A percentile compares a stretch with the other conserved stretches of the same genome.
These are phyloP conservation scores for Plebejus melissa DNA, from an alignment of 2,888 invertebrate species.

Conservation along the genomic window DNA sequence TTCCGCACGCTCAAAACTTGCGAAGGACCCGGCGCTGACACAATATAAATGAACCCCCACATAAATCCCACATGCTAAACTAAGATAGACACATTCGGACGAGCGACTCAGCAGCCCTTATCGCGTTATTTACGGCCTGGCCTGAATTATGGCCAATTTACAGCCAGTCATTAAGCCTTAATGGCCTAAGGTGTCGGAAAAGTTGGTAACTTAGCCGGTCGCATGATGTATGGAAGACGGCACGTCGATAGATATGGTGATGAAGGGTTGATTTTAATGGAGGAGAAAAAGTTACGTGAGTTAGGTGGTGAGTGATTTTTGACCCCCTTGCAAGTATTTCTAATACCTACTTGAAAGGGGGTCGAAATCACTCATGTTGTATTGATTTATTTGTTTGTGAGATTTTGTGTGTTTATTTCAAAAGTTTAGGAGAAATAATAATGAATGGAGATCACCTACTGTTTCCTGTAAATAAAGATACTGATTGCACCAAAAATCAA, in stretches of 20 bases:
- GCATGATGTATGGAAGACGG: constrained; percentile 43
- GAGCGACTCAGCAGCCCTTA: constrained; percentile 76
- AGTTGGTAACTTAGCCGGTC: constrained; percentile 56
- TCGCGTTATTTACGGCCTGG: constrained; percentile 74
- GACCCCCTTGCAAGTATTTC: too few species aligned
- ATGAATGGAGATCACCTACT: too few species aligned
- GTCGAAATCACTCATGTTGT: too few species aligned
- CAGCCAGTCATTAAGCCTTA: constrained; percentile 77
- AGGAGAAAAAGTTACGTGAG: too few species aligned
- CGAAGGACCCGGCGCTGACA: constrained; percentile 32
- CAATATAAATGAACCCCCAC: constrained; percentile 46
- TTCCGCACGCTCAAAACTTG: constrained; percentile 22
- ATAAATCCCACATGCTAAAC: constrained; percentile 71
- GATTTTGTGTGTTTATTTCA: too few species aligned
- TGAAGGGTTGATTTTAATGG: neutral
- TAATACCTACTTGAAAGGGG: too few species aligned
- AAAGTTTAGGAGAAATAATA: too few species aligned
- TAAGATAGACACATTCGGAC: constrained; percentile 70
- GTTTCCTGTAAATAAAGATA: too few species aligned
- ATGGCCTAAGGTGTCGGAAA: constrained; percentile 75
- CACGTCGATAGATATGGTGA: neutral
- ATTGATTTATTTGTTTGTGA: too few species aligned
- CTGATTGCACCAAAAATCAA: too few species aligned
- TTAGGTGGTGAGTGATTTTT: too few species aligned
- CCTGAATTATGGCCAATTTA: constrained; percentile 78